These are phyloP conservation scores for Antheraea pernyi DNA, from an alignment of 1,140 invertebrate genomes.

Conservation along the genomic window DNA sequence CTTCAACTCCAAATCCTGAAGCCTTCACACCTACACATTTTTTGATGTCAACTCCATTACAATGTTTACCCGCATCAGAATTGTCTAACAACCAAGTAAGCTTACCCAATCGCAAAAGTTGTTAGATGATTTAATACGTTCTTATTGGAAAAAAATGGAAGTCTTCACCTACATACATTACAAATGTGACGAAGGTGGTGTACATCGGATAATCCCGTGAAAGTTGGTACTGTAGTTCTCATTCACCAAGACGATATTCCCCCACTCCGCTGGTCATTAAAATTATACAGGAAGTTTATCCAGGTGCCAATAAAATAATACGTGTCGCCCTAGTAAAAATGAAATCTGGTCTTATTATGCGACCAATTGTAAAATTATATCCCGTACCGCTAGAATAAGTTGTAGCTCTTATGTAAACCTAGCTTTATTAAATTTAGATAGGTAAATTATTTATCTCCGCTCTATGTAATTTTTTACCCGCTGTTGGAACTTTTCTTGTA, in stretches of 20 bases:
- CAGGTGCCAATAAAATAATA: constrained; percentile 12
- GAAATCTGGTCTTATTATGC: constrained; percentile 5
- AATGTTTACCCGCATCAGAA: not conserved
- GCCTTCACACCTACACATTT: too few species aligned
- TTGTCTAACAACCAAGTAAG: not conserved
- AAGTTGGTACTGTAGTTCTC: constrained; percentile 19
- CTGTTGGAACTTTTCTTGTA: too few species aligned
- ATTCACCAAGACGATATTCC: constrained; percentile 16
- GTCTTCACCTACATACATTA: constrained; percentile 8
- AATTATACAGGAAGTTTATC: constrained; percentile 20
- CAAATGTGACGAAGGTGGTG: not conserved
- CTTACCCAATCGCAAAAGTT: not conserved
- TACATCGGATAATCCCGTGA: constrained; percentile 13
- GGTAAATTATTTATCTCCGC: too few species aligned
- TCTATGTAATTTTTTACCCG: too few species aligned
- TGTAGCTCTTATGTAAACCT: too few species aligned
- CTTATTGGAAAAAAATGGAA: not conserved
- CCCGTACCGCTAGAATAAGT: constrained; percentile 18
- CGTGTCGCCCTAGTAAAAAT: constrained; percentile 15
- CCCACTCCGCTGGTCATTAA: constrained; percentile 18
- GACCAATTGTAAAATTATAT: constrained; percentile 16
- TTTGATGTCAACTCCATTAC: too few species aligned
- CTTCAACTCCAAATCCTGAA: too few species aligned
- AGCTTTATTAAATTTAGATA: too few species aligned
- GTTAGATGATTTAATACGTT: constrained; percentile 12